Base-by-base conservation (phyloP, 2,113 vertebrate species). In the Sinocyclocheilus grahami region DNA sequence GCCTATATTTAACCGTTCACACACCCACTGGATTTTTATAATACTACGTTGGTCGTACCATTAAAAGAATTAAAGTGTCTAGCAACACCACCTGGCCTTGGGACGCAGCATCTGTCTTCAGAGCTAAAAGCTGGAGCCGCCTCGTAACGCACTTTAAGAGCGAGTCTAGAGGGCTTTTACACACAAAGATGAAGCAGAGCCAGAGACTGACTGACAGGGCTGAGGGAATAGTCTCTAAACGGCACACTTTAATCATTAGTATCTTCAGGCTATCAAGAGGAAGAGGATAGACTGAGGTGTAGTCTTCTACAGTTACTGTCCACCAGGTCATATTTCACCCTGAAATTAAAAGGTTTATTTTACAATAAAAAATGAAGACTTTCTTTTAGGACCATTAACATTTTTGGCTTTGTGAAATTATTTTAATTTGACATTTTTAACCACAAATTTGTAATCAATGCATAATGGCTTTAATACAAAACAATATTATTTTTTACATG, bases 11-110 rank as follows among this genome's bases (percentile, higher is more conserved):
- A 72, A 46, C 22, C 12, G 27, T 5, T 76, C n/a, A 83, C 18
- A 85, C 82, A 33, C 6, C 62, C 51, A 18, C 30, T 51, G 33
- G n/a, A 27, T 67, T 46, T 83, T 33, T 33, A 2, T n/a, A 33
- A 3, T 33, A 33, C 53, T 12, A 74, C 79, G 83, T 14, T 20
- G 58, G 77, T 83, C 85, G 78, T 82, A n/a, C 85, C 90, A 91
- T 91, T 90, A 86, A 83, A 88, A 87, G 90, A 91, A 93, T 92
- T 82, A 90, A 93, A 91, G 71, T 81, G 86, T 86, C 18, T 10
- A 14, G 76, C 42, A 80, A 88, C 89, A 37, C 79, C 53, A 27
- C 77, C 78, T 30, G 77, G 77, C 65, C 74, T 87, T 86, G 58
- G 87, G 85, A 87, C 39, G 79, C 81, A 85, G 67, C 63, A 42